Conservation (phyloP, 1,140 invertebrate species). For the Diorhabda carinulata region DNA sequence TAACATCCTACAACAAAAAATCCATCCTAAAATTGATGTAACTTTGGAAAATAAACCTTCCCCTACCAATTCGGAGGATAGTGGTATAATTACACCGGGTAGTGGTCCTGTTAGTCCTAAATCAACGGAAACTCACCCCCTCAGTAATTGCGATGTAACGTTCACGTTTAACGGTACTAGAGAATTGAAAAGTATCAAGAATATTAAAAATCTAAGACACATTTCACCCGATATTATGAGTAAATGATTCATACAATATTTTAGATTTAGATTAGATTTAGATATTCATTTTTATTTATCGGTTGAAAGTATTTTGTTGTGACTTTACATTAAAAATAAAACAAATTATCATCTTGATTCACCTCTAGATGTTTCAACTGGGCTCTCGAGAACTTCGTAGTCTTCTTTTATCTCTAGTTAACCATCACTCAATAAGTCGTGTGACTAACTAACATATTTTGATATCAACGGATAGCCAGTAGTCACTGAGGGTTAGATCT, state of each 20-base stretch:
- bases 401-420: too few relatives aligned
- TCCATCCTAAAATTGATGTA: constrained; percentile 24
- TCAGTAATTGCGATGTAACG: constrained; percentile 59
- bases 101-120: constrained; percentile 42
- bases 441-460: too few relatives aligned
- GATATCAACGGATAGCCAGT: too few relatives aligned
- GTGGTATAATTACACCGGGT: constrained; percentile 44
- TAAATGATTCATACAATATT: constrained; percentile 14
- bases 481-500: too few relatives aligned
- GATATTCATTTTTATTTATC: constrained; percentile 11
- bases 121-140: constrained; percentile 50
- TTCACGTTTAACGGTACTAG: constrained; percentile 64
- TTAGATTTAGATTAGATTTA: constrained; percentile 7
- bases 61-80: constrained; percentile 37
- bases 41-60: constrained; percentile 29
- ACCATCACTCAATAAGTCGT: too few relatives aligned
- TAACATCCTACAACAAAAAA: constrained; percentile 56
- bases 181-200: constrained; percentile 59
- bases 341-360: too few relatives aligned
- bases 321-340: too few relatives aligned
- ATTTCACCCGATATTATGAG: constrained; percentile 37
- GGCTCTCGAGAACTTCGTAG: too few relatives aligned
- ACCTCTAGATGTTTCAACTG: too few relatives aligned
- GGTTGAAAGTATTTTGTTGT: not conserved
- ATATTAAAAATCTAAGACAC: constrained; percentile 38